Evolutionary conservation across 2,797 vertebrate genomes (phyloP).

Genomic region (Australoheros facetus): DNA sequence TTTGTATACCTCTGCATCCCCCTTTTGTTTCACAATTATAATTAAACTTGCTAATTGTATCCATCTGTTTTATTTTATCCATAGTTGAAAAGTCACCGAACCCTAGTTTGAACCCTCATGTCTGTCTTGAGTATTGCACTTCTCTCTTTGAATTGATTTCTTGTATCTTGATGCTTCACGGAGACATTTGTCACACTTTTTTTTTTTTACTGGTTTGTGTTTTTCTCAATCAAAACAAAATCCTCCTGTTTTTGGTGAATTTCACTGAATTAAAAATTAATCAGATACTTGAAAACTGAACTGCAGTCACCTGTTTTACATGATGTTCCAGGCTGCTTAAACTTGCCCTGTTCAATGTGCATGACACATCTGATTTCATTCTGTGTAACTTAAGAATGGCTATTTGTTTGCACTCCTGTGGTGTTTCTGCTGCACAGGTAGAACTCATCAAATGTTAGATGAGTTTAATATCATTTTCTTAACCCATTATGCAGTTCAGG

Average conservation of each 20-base stretch:
- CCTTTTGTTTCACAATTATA: no score
- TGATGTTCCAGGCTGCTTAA: background rate
- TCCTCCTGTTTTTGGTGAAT: background rate
- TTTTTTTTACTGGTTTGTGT: background rate
- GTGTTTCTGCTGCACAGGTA: background rate
- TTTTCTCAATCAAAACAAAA: background rate
- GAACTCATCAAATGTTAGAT: background rate
- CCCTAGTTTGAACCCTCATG: no score
- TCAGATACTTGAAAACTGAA: background rate
- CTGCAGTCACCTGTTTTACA: background rate
- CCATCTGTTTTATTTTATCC: background rate
- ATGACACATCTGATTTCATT: slow-evolving; percentile 4
- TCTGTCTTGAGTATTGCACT: no score
- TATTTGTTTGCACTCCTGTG: background rate
- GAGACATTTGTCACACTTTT: background rate
- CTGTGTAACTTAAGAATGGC: background rate
- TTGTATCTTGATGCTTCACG: no score
- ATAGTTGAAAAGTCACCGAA: background rate
- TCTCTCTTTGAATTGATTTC: no score
- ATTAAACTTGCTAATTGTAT: no score
- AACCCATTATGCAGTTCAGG: no score
- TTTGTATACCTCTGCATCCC: no score
- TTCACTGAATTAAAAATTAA: background rate
- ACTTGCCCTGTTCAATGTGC: background rate
- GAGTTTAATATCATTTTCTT: no score